A percentile compares a stretch with the other conserved stretches of the same genome.
Conservation (phyloP, 2,113 vertebrate genomes). For the Phalacrocorax carbo region DNA sequence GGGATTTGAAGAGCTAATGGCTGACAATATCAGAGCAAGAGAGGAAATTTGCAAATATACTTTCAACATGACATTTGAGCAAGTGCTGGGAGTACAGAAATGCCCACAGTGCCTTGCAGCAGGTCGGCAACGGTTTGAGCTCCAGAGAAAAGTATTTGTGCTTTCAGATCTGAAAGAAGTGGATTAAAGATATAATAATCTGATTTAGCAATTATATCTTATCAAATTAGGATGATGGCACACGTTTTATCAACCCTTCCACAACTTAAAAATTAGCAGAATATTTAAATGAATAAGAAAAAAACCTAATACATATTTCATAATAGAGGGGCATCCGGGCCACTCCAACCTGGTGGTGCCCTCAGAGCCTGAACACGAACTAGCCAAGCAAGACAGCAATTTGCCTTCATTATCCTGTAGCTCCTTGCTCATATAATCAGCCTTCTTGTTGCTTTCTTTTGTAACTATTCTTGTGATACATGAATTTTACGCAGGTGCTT, state of each 20-base stretch:
- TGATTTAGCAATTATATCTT: neutral
- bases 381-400: neutral
- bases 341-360: neutral
- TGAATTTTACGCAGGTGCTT: neutral
- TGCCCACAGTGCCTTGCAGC: neutral
- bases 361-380: fast-evolving
- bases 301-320: neutral
- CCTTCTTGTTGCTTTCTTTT: neutral
- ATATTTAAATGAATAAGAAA: neutral
- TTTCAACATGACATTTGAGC: neutral
- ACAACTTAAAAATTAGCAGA: neutral
- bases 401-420: neutral
- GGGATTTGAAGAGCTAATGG: neutral
- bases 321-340: neutral
- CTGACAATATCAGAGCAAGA: neutral
- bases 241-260: neutral
- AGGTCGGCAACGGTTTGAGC: neutral
- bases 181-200: neutral
- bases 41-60: neutral
- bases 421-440: neutral
- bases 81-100: neutral
- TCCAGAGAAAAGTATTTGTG: neutral
- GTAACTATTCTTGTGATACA: neutral
- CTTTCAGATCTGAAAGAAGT: neutral
- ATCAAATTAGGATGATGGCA: neutral